Percentiles rank a stretch among this genome's conserved stretches.
Evolutionary conservation across 2,113 vertebrate genomes (phyloP).

Genomic region (Psittacula cyanocephala): DNA sequence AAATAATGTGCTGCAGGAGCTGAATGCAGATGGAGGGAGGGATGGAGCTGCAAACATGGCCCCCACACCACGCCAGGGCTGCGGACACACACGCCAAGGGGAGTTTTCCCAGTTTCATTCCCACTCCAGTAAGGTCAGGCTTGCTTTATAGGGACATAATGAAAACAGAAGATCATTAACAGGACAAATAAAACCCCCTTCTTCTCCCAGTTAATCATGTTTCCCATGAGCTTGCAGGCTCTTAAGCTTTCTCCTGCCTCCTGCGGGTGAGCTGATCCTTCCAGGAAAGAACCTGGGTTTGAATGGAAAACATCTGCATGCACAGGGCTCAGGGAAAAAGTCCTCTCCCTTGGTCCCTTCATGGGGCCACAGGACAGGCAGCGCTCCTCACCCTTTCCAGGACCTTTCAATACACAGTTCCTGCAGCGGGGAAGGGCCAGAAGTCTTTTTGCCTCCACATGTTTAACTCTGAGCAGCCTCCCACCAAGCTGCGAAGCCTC

Average conservation of each 20-base stretch:
- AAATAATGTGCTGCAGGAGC: fast-evolving
- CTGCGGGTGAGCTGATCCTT: background rate
- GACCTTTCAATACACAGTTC: background rate
- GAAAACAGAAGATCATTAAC: background rate
- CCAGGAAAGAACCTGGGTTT: background rate
- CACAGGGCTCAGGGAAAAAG: background rate
- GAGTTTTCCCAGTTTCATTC: background rate
- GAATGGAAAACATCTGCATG: background rate
- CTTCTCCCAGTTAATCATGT: background rate
- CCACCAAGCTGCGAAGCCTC: background rate
- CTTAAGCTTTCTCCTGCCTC: background rate
- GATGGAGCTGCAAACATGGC: background rate
- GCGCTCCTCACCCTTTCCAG: background rate
- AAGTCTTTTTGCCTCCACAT: background rate
- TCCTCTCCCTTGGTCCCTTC: background rate
- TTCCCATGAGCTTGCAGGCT: background rate
- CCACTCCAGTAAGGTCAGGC: background rate
- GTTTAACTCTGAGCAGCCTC: background rate
- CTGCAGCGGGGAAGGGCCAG: background rate
- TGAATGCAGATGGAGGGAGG: background rate
- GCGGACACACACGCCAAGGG: background rate
- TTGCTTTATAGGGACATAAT: background rate
- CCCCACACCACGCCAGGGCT: fast-evolving
- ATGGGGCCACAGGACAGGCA: fast-evolving
- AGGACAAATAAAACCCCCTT: background rate